Base-by-base conservation (phyloP, 2,113 vertebrate species). In the Noctilio leporinus region DNA sequence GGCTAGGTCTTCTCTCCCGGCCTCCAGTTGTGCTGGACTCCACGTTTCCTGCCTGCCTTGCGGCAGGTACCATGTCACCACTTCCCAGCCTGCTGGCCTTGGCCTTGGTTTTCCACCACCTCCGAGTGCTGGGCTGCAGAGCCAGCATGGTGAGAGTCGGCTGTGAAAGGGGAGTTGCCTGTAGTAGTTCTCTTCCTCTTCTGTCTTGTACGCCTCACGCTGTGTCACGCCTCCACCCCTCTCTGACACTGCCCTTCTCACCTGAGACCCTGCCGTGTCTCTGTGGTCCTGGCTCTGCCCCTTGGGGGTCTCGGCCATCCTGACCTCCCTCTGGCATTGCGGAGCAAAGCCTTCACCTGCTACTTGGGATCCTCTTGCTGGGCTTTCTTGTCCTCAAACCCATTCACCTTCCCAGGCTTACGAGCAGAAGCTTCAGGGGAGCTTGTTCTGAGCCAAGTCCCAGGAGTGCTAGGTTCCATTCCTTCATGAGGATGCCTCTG, bases 21-120 rank as follows among this genome's bases (percentile, higher is more conserved):
- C 97, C 97, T 97, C 97, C 97, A 97, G 97, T 97, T 98, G 97
- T 97, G 96, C 95, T 97, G 94, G 96, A 97, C 96, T 96, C 92
- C 92, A 64, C 97, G 97, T 95, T 96, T 96, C 91, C 92, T 73
- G 91, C 90, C 47, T 97, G 96, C 95, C 96, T 95, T 95, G 82
- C 89, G 86, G 87, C 43, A 89, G 96, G 10, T 1, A 12, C 35
- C 3, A 22, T 96, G 95, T 96, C 91, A 67, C 97, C 95, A 91
- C 93, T 91, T 97, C n/a, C 92, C 89, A 94, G 92, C 87, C 86
- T 67, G 65, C 82, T 4, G 87, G 94, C 72, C 89, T 91, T 17
- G 86, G 64, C 96, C 89, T 91, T 17, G 86, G 64, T 95, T 97
- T 95, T 97, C 95, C 95, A 95, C 93, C 73, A 0, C 67, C 72